Percentiles rank a stretch among this genome's conserved stretches.
Conservation (phyloP, 1,140 invertebrate genomes). For the Helicoverpa armigera region DNA sequence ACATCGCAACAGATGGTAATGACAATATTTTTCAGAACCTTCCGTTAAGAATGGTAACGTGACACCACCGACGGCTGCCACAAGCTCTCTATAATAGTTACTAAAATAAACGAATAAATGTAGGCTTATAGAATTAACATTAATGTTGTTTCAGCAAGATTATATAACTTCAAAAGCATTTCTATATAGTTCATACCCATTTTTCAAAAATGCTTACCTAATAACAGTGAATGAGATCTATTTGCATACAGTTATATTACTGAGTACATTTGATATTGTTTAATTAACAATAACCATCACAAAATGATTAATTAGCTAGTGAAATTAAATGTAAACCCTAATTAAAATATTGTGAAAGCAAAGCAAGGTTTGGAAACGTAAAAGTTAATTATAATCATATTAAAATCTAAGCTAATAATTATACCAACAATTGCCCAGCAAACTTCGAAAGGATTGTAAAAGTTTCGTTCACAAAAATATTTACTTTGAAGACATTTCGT, state of each 20-base stretch:
- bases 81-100: constrained; percentile 64
- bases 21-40: constrained; percentile 44
- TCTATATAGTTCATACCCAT: not conserved
- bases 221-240: constrained; percentile 48
- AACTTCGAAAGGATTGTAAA: not conserved
- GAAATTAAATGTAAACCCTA: constrained; percentile 21
- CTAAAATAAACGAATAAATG: constrained; percentile 56
- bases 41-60: constrained; percentile 76
- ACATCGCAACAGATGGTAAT: constrained; percentile 34
- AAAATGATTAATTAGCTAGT: constrained; percentile 41
- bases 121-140: constrained; percentile 42
- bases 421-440: not conserved
- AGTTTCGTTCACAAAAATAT: not conserved
- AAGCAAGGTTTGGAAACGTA: constrained; percentile 24
- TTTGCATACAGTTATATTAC: constrained; percentile 8
- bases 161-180: constrained; percentile 5
- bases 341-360: constrained; percentile 27
- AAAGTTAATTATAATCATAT: not conserved
- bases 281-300: constrained; percentile 44
- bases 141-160: constrained; percentile 14
- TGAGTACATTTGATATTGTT: constrained; percentile 11
- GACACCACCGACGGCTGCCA: constrained; percentile 83
- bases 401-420: constrained; percentile 1
- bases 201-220: constrained; percentile 7
- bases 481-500: too few species aligned